These are phyloP conservation scores for Apostichopus californicus DNA, from an alignment of 35 echinoderm and acorn worm genomes.

Conservation along the genomic window DNA sequence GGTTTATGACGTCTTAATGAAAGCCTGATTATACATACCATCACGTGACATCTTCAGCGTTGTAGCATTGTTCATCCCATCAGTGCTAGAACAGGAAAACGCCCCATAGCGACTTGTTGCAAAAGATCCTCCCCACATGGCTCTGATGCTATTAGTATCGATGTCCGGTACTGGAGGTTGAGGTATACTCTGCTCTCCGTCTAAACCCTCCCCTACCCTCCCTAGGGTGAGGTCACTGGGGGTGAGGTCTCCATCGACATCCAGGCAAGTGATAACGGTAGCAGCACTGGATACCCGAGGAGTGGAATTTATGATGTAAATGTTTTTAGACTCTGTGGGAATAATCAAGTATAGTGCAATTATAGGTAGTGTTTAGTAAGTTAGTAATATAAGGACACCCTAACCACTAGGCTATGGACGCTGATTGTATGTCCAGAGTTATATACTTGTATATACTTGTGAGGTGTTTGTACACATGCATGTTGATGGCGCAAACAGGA, in stretches of 20 bases:
- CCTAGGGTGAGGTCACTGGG: conserved; percentile 23
- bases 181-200: background rate
- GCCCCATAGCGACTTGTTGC: conserved; percentile 8
- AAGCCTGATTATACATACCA: background rate
- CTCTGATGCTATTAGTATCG: conserved; percentile 6
- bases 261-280: conserved; percentile 8
- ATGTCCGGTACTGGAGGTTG: conserved; percentile 17
- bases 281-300: conserved; percentile 5
- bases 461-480: no score
- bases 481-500: no score
- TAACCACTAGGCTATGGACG: no score
- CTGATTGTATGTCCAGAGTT: no score
- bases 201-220: background rate
- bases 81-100: conserved; percentile 33
- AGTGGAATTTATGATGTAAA: conserved; percentile 37
- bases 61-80: background rate
- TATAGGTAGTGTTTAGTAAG: no score
- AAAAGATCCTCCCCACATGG: background rate
- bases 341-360: background rate
- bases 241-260: conserved; percentile 6
- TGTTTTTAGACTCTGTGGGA: conserved; percentile 11
- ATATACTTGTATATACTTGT: no score
- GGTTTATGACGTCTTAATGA: no score
- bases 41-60: conserved; percentile 18
- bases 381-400: no score